These are phyloP conservation scores for Drosophila athabasca DNA, from an alignment of 1,140 invertebrate genomes.

Conservation along the genomic window DNA sequence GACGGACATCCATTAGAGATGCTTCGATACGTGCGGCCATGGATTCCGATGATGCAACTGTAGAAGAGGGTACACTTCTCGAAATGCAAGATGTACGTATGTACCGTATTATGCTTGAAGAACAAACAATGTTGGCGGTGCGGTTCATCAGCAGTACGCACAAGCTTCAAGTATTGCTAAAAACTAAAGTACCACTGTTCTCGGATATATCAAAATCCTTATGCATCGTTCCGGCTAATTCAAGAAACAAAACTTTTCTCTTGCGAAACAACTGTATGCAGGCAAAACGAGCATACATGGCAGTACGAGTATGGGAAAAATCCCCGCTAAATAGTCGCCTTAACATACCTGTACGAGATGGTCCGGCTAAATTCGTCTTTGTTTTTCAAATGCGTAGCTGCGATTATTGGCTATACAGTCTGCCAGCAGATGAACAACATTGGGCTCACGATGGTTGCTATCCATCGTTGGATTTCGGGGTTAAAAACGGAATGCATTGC, in stretches of 20 bases:
- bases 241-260: slow-evolving; percentile 14
- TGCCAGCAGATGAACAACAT: not conserved
- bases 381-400: slow-evolving; percentile 52
- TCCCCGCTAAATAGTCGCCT: not conserved
- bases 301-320: slow-evolving; percentile 4
- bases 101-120: slow-evolving; percentile 34
- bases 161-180: slow-evolving; percentile 27
- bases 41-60: not conserved
- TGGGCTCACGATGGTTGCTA: slow-evolving; percentile 26
- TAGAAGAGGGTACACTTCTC: not conserved
- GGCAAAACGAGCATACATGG: slow-evolving; percentile 27
- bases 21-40: not conserved
- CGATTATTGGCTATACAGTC: slow-evolving; percentile 38
- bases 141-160: slow-evolving; percentile 28
- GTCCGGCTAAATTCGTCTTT: slow-evolving; percentile 32
- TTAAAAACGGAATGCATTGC: slow-evolving; percentile 15
- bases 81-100: slow-evolving; percentile 12
- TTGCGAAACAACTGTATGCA: slow-evolving; percentile 44
- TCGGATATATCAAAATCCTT: not conserved
- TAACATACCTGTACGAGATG: slow-evolving; percentile 1
- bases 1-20: too few species aligned
- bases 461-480: slow-evolving; percentile 15
- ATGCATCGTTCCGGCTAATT: slow-evolving; percentile 17
- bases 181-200: slow-evolving; percentile 2
- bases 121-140: slow-evolving; percentile 33